A percentile compares a stretch with the other conserved stretches of the same genome.
These are phyloP conservation scores for Dione vanillae DNA, from an alignment of 2,888 invertebrate species.

Conservation along the genomic window DNA sequence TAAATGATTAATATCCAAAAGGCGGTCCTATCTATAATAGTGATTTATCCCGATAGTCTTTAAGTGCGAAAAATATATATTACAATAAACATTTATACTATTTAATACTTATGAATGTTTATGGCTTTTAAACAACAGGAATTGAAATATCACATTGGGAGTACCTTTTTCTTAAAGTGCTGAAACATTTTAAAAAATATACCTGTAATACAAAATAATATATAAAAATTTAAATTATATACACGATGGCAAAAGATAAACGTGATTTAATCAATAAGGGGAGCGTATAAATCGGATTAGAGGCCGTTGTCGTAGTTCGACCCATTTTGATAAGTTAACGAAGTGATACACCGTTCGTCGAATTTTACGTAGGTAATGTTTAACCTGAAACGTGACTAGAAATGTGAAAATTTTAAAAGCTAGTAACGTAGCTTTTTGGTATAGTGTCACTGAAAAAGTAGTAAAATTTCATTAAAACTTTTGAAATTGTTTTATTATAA, in stretches of 20 bases:
- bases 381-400: slow-evolving; percentile 45
- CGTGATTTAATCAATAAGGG: slow-evolving; percentile 41
- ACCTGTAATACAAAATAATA: not conserved
- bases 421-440: not conserved
- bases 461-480: not conserved
- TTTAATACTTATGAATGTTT: too few species aligned
- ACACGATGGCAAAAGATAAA: slow-evolving; percentile 32
- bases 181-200: too few species aligned
- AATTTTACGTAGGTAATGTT: slow-evolving; percentile 46
- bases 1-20: too few species aligned
- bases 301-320: slow-evolving; percentile 28
- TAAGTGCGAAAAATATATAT: too few species aligned
- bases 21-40: too few species aligned
- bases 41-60: too few species aligned
- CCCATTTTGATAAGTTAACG: slow-evolving; percentile 46
- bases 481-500: not conserved
- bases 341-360: slow-evolving; percentile 44
- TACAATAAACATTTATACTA: too few species aligned
- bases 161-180: too few species aligned
- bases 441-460: not conserved
- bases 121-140: too few species aligned
- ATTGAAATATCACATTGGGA: too few species aligned
- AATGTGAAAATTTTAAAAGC: slow-evolving; percentile 17
- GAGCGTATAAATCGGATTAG: slow-evolving; percentile 38
- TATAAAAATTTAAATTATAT: slow-evolving; percentile 3